Conservation (phyloP, 2,888 invertebrate species). For the Lepidonotus clava region DNA sequence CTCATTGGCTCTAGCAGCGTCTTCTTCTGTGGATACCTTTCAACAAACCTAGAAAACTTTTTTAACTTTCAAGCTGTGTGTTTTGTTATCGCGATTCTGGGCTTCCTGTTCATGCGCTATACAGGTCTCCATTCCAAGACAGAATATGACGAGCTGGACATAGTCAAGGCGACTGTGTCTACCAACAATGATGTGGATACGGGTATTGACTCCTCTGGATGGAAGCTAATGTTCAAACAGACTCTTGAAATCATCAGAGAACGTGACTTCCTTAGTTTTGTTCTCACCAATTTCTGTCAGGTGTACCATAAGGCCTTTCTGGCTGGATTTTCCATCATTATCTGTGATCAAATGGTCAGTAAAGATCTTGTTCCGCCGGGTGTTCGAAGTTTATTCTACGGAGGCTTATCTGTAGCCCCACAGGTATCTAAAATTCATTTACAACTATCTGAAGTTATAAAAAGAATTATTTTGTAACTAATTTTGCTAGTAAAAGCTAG, state of each 20-base stretch:
- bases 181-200: neutral
- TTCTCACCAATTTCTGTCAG: conserved; percentile 74
- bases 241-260: conserved; percentile 71
- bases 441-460: too few species aligned
- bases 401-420: conserved; percentile 65
- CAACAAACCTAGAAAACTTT: conserved; percentile 75
- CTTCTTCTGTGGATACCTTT: conserved; percentile 72
- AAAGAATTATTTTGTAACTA: too few species aligned
- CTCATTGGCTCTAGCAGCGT: conserved; percentile 71
- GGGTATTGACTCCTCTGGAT: neutral
- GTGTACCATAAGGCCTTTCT: conserved; percentile 71
- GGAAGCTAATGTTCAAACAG: conserved; percentile 65
- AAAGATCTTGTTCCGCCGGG: conserved; percentile 66
- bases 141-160: conserved; percentile 67
- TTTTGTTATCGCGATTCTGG: conserved; percentile 71
- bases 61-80: conserved; percentile 74
- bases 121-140: conserved; percentile 73
- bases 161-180: neutral
- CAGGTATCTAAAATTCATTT: too few species aligned
- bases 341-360: conserved; percentile 72
- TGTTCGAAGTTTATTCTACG: conserved; percentile 72
- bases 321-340: conserved; percentile 71
- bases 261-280: conserved; percentile 74
- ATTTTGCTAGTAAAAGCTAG: too few species aligned
- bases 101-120: conserved; percentile 71